Evolutionary conservation across 2,888 invertebrate species (phyloP).

Genomic region (Abrostola tripartita): DNA sequence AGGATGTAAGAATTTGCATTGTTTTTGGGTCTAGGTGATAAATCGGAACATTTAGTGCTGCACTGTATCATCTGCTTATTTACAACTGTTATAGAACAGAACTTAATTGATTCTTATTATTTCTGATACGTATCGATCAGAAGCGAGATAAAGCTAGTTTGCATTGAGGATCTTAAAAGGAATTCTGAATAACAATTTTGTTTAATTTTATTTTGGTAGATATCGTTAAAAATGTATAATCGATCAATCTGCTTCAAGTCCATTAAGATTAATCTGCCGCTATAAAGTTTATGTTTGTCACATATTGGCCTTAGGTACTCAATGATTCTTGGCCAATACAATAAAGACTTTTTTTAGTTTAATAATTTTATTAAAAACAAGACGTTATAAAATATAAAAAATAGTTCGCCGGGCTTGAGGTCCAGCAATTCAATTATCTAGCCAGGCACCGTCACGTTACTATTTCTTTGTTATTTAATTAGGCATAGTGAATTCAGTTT

Average conservation of each 20-base stretch:
- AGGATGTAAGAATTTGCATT: slow-evolving; percentile 77
- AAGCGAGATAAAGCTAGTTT: slow-evolving; percentile 4
- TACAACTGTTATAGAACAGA: slow-evolving; percentile 4
- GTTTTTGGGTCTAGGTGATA: slow-evolving; percentile 57
- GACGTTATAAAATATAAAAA: too few relatives aligned
- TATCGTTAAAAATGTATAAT: slow-evolving; percentile 15
- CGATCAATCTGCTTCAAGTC: slow-evolving; percentile 27
- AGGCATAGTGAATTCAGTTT: too few relatives aligned
- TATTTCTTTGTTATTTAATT: too few relatives aligned
- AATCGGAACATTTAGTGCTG: background rate
- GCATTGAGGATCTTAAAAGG: slow-evolving; percentile 4
- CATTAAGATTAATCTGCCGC: slow-evolving; percentile 16
- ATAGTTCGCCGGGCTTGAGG: too few relatives aligned
- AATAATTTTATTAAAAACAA: too few relatives aligned
- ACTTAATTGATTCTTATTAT: slow-evolving; percentile 12
- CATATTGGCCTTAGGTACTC: too few relatives aligned
- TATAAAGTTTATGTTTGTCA: background rate
- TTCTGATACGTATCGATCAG: background rate
- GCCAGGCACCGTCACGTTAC: too few relatives aligned
- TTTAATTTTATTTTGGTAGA: slow-evolving; percentile 2
- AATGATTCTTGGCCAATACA: too few relatives aligned
- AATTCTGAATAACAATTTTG: slow-evolving; percentile 3
- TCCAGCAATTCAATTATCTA: too few relatives aligned
- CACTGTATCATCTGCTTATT: background rate
- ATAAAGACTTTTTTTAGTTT: too few relatives aligned